phyloP scores from a whole-genome alignment of 2,797 vertebrate species.

The Fringilla coelebs region DNA sequence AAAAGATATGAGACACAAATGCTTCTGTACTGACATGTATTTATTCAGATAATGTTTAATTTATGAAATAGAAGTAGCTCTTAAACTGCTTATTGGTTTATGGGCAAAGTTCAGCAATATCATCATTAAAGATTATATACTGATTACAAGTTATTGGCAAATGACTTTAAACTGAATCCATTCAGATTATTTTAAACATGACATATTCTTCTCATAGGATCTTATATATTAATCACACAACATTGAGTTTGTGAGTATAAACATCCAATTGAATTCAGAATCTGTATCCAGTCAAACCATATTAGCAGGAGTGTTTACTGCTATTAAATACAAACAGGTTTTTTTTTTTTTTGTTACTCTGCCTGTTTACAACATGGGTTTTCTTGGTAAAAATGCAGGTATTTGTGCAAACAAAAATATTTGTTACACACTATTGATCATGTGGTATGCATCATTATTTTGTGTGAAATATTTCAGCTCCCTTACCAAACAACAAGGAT shows the following conservation, averaged over 20 bases:
- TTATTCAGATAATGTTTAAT: slow-evolving; percentile 59
- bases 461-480: background rate
- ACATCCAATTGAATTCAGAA: background rate
- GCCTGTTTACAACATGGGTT: background rate
- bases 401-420: background rate
- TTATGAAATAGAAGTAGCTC: slow-evolving; percentile 65
- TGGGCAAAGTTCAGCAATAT: slow-evolving; percentile 35
- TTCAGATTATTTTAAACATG: slow-evolving; percentile 22
- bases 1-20: slow-evolving; percentile 58
- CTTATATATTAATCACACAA: slow-evolving; percentile 1
- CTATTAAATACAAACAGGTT: background rate
- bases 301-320: background rate
- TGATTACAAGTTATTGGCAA: slow-evolving; percentile 53
- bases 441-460: background rate
- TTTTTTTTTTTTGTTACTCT: fast-evolving
- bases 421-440: background rate
- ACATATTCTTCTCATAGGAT: slow-evolving; percentile 21
- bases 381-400: background rate
- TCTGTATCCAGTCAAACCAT: background rate
- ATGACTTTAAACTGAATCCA: background rate
- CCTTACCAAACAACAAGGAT: background rate
- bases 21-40: slow-evolving; percentile 36
- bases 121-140: slow-evolving; percentile 35
- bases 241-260: background rate
- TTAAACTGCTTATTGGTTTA: slow-evolving; percentile 56